Evolutionary conservation across 2,888 invertebrate genomes (phyloP).

Genomic region (Patella ulyssiponensis): DNA sequence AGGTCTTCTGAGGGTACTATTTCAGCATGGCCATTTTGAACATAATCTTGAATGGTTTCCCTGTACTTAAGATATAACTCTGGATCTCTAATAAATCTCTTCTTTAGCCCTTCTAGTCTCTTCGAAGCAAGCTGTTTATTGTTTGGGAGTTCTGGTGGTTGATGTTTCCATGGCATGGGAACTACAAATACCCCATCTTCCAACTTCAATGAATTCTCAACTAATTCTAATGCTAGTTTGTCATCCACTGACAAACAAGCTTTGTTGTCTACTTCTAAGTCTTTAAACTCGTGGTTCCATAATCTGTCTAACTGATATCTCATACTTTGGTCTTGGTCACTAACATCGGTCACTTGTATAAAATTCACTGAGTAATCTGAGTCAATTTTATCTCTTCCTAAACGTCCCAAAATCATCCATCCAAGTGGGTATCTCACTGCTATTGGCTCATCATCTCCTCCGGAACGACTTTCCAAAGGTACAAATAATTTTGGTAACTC

Average conservation of each 20-base stretch:
- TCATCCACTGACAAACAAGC: neutral
- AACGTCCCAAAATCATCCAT: neutral
- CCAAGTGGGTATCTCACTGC: neutral
- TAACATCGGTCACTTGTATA: neutral
- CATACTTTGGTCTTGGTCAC: neutral
- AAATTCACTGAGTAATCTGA: neutral
- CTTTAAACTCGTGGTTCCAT: neutral
- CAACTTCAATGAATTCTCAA: neutral
- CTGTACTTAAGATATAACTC: too few relatives aligned
- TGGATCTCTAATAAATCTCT: too few relatives aligned
- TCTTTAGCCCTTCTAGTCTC: too few relatives aligned
- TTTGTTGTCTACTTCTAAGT: slow-evolving; percentile 6
- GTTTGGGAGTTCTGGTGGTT: neutral
- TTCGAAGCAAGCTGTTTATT: neutral
- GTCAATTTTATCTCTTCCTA: neutral
- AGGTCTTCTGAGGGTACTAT: too few relatives aligned
- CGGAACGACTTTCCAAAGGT: slow-evolving; percentile 1
- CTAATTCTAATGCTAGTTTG: neutral
- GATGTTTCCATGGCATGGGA: neutral
- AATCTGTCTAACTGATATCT: neutral
- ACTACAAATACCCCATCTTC: neutral
- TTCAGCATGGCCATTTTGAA: too few relatives aligned
- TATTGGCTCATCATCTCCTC: neutral
- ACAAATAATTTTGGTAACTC: neutral
- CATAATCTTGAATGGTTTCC: too few relatives aligned